Percentiles rank a stretch among this genome's conserved stretches.
phyloP scores from a whole-genome alignment of 2,888 invertebrate genomes.

The Cremastinae sp. region DNA sequence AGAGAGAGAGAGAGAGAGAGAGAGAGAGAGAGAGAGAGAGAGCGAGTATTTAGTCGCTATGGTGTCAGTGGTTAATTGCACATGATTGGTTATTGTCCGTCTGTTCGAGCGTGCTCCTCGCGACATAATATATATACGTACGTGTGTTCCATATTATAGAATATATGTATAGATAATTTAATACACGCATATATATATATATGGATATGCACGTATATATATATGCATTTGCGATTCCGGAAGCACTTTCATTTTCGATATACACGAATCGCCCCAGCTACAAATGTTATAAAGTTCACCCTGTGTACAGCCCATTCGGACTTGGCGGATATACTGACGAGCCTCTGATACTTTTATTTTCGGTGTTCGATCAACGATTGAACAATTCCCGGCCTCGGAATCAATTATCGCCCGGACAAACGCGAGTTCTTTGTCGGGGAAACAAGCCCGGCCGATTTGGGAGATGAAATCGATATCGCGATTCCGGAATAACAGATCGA shows the following conservation, averaged over 20 bases:
- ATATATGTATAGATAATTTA: no score
- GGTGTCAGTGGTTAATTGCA: constrained; percentile 79
- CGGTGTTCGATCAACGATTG: constrained; percentile 60
- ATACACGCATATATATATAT: constrained; percentile 14
- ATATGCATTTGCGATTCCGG: constrained; percentile 11
- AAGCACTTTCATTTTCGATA: constrained; percentile 57
- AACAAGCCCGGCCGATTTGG: constrained; percentile 2
- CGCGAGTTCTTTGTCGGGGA: neutral
- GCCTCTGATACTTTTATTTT: constrained; percentile 67
- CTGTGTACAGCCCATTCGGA: constrained; percentile 12
- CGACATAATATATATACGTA: no score
- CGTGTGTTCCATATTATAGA: no score
- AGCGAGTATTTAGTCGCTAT: constrained; percentile 77
- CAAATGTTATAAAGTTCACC: constrained; percentile 15
- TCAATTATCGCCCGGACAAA: constrained; percentile 39
- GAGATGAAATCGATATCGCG: neutral
- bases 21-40: constrained; percentile 65
- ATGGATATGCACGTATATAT: constrained; percentile 51
- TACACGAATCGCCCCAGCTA: constrained; percentile 12
- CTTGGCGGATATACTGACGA: constrained; percentile 42
- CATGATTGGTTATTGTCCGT: constrained; percentile 79
- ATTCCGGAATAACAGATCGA: constrained; percentile 1
- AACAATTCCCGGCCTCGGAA: constrained; percentile 18
- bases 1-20: constrained; percentile 65
- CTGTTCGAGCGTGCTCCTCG: constrained; percentile 53